Percentiles rank a stretch among this genome's conserved stretches.
phyloP scores from a whole-genome alignment of 2,888 invertebrate genomes.

The Drosophila rubida region DNA sequence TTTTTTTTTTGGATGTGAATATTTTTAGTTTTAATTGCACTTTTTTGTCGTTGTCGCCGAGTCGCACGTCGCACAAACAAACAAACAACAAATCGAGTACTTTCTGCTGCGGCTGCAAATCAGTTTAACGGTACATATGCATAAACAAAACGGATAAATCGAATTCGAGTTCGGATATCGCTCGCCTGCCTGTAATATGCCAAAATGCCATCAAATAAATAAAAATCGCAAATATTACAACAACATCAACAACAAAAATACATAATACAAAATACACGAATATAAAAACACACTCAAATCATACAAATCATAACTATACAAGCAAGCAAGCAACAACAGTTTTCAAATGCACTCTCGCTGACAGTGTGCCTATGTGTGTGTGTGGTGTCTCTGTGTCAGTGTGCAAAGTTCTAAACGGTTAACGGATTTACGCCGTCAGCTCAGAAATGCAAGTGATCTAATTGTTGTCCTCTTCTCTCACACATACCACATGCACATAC shows the following conservation, averaged over 20 bases:
- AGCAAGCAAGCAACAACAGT: background rate
- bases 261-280: conserved; percentile 5
- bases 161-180: conserved; percentile 17
- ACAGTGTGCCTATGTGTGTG: conserved; percentile 13
- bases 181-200: conserved; percentile 49
- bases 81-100: background rate
- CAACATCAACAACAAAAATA: background rate
- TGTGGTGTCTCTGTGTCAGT: conserved; percentile 1
- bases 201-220: conserved; percentile 3
- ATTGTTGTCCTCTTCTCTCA: background rate
- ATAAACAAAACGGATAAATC: conserved; percentile 29
- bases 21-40: background rate
- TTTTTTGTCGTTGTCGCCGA: background rate
- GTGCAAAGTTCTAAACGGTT: background rate
- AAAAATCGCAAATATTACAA: background rate
- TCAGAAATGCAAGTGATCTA: conserved; percentile 6
- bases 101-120: conserved; percentile 15
- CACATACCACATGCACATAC: background rate
- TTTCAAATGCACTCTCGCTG: conserved; percentile 25
- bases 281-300: conserved; percentile 11
- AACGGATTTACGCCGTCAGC: too few species aligned
- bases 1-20: background rate
- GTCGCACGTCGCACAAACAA: background rate
- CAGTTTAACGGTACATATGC: conserved; percentile 8
- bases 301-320: background rate